A percentile compares a stretch with the other conserved stretches of the same genome.
These are phyloP conservation scores for Solenodon paradoxus DNA, from an alignment of 2,113 vertebrate genomes.

Conservation along the genomic window DNA sequence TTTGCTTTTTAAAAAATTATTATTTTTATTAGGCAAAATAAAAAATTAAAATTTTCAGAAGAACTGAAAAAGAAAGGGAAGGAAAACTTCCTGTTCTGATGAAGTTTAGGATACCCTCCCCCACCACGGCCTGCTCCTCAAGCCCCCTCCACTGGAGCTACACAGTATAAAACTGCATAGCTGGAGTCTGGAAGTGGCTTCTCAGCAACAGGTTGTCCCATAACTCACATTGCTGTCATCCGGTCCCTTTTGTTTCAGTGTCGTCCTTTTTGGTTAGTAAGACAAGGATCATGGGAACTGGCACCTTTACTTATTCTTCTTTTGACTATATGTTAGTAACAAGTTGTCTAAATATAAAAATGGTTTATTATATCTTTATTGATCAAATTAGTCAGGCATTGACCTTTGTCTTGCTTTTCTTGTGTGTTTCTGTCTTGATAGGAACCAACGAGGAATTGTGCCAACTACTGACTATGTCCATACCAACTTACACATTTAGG, in stretches of 20 bases:
- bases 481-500: not conserved
- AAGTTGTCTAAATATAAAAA: not conserved
- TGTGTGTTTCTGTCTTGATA: not conserved
- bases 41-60: no score
- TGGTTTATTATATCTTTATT: not conserved
- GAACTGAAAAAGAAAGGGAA: not conserved
- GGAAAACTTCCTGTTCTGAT: not conserved
- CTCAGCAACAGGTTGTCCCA: not conserved
- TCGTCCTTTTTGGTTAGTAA: not conserved
- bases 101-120: not conserved
- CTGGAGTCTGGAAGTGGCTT: not conserved
- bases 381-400: not conserved
- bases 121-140: not conserved
- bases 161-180: not conserved
- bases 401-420: not conserved
- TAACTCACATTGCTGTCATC: not conserved
- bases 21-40: no score
- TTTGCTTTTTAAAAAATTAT: no score
- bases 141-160: not conserved
- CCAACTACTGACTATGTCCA: not conserved
- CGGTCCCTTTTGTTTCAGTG: slow-evolving; percentile 24
- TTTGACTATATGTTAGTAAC: not conserved
- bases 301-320: not conserved
- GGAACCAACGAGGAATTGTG: not conserved
- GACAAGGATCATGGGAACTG: not conserved